phyloP scores from a whole-genome alignment of 2,888 invertebrate species.

The Prosopocoilus inquinatus region DNA sequence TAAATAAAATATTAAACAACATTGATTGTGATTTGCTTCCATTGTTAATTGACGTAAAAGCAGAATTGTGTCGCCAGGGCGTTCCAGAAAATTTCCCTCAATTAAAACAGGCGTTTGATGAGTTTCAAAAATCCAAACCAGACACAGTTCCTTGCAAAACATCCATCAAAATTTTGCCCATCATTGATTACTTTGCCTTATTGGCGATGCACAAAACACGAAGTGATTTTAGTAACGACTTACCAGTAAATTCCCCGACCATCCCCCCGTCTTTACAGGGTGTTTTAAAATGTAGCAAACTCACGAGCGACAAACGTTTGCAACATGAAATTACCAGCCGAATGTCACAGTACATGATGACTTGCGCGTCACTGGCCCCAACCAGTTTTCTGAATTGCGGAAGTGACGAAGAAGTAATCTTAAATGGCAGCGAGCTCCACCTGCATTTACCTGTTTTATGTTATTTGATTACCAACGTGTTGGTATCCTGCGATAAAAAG shows the following conservation, averaged over 20 bases:
- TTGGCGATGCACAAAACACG: conserved; percentile 23
- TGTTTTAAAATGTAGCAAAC: conserved; percentile 31
- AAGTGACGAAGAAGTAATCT: background rate
- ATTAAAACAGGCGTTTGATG: conserved; percentile 20
- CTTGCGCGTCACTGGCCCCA: conserved; percentile 33
- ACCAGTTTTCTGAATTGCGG: conserved; percentile 24
- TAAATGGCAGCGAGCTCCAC: conserved; percentile 1
- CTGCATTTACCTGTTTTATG: conserved; percentile 25
- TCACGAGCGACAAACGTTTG: conserved; percentile 32
- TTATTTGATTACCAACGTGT: conserved; percentile 27
- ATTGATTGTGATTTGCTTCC: conserved; percentile 3
- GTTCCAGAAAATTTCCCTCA: conserved; percentile 29
- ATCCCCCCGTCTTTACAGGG: conserved; percentile 37
- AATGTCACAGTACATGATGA: conserved; percentile 34
- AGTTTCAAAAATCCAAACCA: background rate
- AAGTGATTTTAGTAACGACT: conserved; percentile 4
- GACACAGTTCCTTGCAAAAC: background rate
- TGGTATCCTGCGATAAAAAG: conserved; percentile 35
- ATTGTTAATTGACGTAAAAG: conserved; percentile 33
- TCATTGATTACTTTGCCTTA: conserved; percentile 37
- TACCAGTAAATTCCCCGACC: conserved; percentile 25
- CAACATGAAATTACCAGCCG: conserved; percentile 38
- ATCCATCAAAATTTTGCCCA: conserved; percentile 34
- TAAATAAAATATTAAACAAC: conserved; percentile 25
- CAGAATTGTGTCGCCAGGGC: conserved; percentile 27